phyloP scores from a whole-genome alignment of 23 tunicate genomes.

The Pegea sp. region DNA sequence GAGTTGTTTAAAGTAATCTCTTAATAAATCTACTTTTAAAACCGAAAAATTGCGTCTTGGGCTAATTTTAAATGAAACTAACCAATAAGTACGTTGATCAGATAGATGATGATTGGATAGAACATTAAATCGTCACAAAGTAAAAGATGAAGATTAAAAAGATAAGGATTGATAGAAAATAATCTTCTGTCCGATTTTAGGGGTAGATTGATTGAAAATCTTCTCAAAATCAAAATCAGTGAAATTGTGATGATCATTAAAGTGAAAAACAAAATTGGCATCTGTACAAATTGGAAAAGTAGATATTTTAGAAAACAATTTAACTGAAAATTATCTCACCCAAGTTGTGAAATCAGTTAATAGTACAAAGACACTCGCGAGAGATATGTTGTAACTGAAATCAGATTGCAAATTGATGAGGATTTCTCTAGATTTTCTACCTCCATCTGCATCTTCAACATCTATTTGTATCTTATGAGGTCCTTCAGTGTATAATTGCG shows the following conservation, averaged over 20 bases:
- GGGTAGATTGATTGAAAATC: background rate
- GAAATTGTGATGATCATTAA: background rate
- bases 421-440: background rate
- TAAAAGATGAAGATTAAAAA: conserved; percentile 18
- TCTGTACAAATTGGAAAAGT: background rate
- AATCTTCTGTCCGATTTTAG: background rate
- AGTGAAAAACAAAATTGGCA: background rate
- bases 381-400: conserved; percentile 13
- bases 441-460: conserved; percentile 24
- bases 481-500: conserved; percentile 19
- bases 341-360: conserved; percentile 25
- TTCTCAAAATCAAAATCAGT: background rate
- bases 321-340: conserved; percentile 22
- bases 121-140: conserved; percentile 25
- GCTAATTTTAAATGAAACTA: too few species aligned
- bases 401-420: conserved; percentile 27
- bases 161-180: background rate
- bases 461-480: conserved; percentile 23
- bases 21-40: too few species aligned
- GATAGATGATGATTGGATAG: conserved; percentile 14
- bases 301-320: background rate
- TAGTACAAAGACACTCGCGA: conserved; percentile 10
- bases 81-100: conserved; percentile 45
- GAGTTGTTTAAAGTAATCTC: too few species aligned
- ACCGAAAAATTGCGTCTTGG: too few species aligned